Evolutionary conservation across 2,888 invertebrate species (phyloP).

Genomic region (Stomorhina lunata): DNA sequence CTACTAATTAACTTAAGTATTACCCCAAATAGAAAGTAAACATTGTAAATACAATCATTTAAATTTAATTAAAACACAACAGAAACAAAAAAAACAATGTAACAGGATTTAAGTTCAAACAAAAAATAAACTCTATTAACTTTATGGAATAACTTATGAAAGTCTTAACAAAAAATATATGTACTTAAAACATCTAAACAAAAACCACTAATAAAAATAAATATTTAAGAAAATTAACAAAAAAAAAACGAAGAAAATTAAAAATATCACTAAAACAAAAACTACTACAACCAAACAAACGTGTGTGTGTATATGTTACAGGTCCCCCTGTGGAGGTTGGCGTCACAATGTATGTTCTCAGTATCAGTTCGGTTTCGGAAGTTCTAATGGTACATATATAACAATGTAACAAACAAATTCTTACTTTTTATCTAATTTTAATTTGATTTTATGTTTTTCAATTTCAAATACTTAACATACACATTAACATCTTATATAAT

Average conservation of each 20-base stretch:
- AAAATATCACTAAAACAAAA: conserved; percentile 3
- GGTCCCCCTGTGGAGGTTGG: conserved; percentile 98
- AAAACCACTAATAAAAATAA: conserved; percentile 3
- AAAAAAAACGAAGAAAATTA: neutral
- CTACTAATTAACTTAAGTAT: conserved; percentile 26
- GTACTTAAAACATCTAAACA: neutral
- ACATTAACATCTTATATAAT: neutral
- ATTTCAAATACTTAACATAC: conserved; percentile 3
- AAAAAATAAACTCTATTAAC: neutral
- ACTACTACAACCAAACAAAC: conserved; percentile 71
- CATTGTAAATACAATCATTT: neutral
- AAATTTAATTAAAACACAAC: conserved; percentile 10
- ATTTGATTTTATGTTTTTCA: neutral
- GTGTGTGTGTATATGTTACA: conserved; percentile 84
- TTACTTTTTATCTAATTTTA: neutral
- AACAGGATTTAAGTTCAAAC: neutral
- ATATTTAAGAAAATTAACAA: neutral
- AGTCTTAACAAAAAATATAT: neutral
- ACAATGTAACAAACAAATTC: conserved; percentile 51
- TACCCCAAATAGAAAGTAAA: neutral
- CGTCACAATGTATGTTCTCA: conserved; percentile 98
- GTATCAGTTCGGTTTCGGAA: conserved; percentile 99
- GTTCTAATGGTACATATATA: conserved; percentile 94
- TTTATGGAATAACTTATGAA: neutral
- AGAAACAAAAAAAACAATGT: no score